phyloP scores from a whole-genome alignment of 2,113 vertebrate species.

The Tupaia tana region DNA sequence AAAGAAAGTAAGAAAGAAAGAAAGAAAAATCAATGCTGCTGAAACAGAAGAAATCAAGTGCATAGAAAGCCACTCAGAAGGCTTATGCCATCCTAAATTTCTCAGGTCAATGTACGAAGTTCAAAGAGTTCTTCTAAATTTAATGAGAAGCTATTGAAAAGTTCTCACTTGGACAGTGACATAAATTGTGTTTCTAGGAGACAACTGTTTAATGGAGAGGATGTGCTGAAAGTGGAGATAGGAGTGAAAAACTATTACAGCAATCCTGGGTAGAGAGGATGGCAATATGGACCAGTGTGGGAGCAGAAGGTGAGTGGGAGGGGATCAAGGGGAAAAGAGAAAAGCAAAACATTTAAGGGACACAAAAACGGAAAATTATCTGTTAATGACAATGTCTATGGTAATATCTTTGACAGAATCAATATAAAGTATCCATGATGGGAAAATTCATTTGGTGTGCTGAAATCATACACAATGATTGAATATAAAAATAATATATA shows the following conservation, averaged over 20 bases:
- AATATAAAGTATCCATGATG: too few relatives aligned
- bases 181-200: not conserved
- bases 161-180: not conserved
- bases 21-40: not conserved
- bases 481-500: too few relatives aligned
- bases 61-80: not conserved
- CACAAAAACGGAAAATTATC: too few relatives aligned
- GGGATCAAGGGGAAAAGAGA: too few relatives aligned
- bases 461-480: too few relatives aligned
- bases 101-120: not conserved
- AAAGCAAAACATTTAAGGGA: too few relatives aligned
- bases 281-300: not conserved
- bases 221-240: not conserved
- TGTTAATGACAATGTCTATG: too few relatives aligned
- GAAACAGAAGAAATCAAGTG: not conserved
- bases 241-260: not conserved
- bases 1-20: not conserved
- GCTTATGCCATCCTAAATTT: not conserved
- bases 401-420: too few relatives aligned
- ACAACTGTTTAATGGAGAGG: not conserved
- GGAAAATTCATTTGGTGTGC: too few relatives aligned
- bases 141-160: slow-evolving; percentile 2
- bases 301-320: too few relatives aligned
- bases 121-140: slow-evolving; percentile 3
- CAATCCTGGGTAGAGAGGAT: not conserved